These are phyloP conservation scores for Nephila pilipes DNA, from an alignment of 1,140 invertebrate genomes.

Conservation along the genomic window DNA sequence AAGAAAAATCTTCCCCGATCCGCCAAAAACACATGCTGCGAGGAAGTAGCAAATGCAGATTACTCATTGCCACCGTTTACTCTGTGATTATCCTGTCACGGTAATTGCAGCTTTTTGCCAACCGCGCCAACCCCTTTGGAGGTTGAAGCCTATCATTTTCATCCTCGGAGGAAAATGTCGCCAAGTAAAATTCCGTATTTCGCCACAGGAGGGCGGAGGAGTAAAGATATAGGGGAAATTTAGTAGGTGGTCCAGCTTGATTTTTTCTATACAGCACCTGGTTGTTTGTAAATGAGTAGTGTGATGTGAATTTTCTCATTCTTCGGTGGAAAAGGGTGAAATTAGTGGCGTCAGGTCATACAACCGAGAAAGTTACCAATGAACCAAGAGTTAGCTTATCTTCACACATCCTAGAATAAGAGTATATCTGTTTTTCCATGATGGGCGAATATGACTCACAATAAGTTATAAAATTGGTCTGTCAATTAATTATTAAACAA, in stretches of 20 bases:
- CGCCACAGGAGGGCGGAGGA: slow-evolving; percentile 5
- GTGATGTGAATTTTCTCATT: neutral
- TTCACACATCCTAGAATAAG: too few relatives aligned
- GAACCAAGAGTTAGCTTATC: neutral
- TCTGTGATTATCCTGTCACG: slow-evolving; percentile 57
- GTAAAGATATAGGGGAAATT: slow-evolving; percentile 9
- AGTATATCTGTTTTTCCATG: too few relatives aligned
- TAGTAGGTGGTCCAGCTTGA: slow-evolving; percentile 1
- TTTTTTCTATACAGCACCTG: slow-evolving; percentile 14
- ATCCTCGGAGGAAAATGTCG: neutral
- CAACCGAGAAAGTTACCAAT: neutral
- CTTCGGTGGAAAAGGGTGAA: neutral
- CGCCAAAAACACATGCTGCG: slow-evolving; percentile 20
- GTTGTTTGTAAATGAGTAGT: slow-evolving; percentile 7
- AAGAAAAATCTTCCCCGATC: neutral
- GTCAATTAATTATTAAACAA: too few relatives aligned
- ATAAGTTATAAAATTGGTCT: too few relatives aligned
- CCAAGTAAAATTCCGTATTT: neutral
- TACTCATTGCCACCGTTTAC: slow-evolving; percentile 49
- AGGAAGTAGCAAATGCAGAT: slow-evolving; percentile 29
- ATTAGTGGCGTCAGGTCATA: neutral
- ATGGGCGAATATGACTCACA: too few relatives aligned
- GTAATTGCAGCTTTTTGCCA: slow-evolving; percentile 53
- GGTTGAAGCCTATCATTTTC: slow-evolving; percentile 23
- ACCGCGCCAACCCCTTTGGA: slow-evolving; percentile 44